Evolutionary conservation across 1,140 invertebrate species (phyloP), one percentile per base, ranked within the genome.

Genomic region (Caenorhabditis tropicalis): DNA sequence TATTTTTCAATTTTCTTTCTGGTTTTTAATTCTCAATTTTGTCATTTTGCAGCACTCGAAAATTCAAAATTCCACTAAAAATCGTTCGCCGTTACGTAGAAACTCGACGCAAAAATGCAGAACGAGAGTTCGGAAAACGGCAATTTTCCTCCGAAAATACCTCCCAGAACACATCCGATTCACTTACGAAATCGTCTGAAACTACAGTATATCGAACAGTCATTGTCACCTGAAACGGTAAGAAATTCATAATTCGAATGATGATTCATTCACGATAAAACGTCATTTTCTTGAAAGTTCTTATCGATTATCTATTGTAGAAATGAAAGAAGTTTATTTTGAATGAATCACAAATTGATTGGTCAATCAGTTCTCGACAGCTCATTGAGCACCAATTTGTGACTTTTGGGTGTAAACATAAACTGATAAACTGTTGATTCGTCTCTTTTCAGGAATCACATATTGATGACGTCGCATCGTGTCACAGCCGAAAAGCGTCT

Each of bases 161-260:
- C 65, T 10, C 65, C 65, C 36, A 39, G 65, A 74, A 74, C 33
- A 24, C 65, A 74, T 74, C 65, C 65, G 36, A 74, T 74, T 74
- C 65, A 74, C 15, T 24, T 74, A n/a, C 12, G 65, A 6, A 74
- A 74, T 74, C 65, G 36, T 3, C 15, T 74, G 65, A 74, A 43
- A 74, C 65, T 74, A 74, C 65, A 74, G 65, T 74, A 74, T 74
- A 74, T 74, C n/a, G 36, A 46, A 9, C 65, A 74, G 36, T 33
- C 60, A 39, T n/a, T 70, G 33, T 70, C 31, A 27, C 29, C 29
- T n/a, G 33, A 70, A n/a, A 70, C 19, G 31, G 60, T 70, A 70
- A n/a, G 60, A n/a, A n/a, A n/a, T 51, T 51, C 7, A 33, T 6
- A 36, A 70, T 70, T 39, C 31, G 9, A 70, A 36, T 19, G 15